phyloP scores from a whole-genome alignment of 2,888 invertebrate species.

The Agonum fuliginosum region DNA sequence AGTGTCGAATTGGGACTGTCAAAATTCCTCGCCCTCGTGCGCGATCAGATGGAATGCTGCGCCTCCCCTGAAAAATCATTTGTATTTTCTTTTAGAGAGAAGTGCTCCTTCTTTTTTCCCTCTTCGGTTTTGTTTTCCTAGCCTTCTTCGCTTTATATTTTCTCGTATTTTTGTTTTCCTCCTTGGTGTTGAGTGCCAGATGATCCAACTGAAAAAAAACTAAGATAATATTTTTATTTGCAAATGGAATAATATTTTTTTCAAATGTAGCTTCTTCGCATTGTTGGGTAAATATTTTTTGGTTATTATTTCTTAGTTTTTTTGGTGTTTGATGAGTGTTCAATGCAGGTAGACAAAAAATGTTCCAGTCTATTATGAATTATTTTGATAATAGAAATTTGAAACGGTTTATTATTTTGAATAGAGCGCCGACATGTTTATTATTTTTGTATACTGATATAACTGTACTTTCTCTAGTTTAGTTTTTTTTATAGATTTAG shows the following conservation, averaged over 20 bases:
- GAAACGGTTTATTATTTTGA: constrained; percentile 42
- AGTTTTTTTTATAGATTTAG: constrained; percentile 28
- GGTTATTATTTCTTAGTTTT: constrained; percentile 18
- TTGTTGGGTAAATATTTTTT: constrained; percentile 25
- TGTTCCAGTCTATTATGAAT: constrained; percentile 39
- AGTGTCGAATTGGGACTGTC: constrained; percentile 2
- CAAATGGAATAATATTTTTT: constrained; percentile 44
- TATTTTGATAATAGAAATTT: constrained; percentile 36
- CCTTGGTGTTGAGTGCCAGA: constrained; percentile 8
- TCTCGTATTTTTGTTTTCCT: constrained; percentile 38
- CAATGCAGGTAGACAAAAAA: constrained; percentile 30
- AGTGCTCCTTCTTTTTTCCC: constrained; percentile 50
- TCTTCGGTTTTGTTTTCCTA: constrained; percentile 55
- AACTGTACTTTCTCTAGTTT: constrained; percentile 23
- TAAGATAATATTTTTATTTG: constrained; percentile 35
- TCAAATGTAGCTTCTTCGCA: background rate
- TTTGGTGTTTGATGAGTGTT: background rate
- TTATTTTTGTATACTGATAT: constrained; percentile 30
- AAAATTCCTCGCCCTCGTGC: background rate
- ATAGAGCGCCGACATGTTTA: constrained; percentile 20
- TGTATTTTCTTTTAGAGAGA: constrained; percentile 56
- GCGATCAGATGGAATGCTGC: constrained; percentile 46
- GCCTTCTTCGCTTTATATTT: constrained; percentile 28
- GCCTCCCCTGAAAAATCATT: constrained; percentile 54
- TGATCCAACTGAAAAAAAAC: constrained; percentile 26